phyloP scores from a whole-genome alignment of 2,797 vertebrate species.

The Liasis olivaceus region DNA sequence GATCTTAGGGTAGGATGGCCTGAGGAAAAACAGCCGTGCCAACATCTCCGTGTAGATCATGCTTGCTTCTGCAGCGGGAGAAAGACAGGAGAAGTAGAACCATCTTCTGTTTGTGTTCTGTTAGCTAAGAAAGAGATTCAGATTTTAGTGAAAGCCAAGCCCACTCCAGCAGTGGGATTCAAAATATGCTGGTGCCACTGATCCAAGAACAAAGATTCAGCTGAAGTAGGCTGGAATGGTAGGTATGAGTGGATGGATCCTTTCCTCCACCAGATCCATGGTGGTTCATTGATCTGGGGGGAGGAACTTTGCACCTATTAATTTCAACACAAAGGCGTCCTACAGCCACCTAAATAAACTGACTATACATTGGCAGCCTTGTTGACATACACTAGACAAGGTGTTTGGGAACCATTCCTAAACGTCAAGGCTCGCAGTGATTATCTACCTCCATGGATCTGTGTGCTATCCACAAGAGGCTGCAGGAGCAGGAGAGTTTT shows the following conservation, averaged over 20 bases:
- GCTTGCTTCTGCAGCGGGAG: slow-evolving; percentile 67
- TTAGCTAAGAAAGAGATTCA: not conserved
- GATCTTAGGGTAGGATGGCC: slow-evolving; percentile 65
- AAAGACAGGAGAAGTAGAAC: not conserved
- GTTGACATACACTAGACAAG: not conserved
- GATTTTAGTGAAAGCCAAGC: not conserved
- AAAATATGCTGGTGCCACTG: not conserved
- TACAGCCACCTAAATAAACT: not conserved
- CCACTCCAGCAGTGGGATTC: not conserved
- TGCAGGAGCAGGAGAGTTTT: slow-evolving; percentile 79
- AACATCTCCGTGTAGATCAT: slow-evolving; percentile 76
- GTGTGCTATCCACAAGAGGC: slow-evolving; percentile 72
- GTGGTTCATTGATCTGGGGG: not conserved
- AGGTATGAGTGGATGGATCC: not conserved
- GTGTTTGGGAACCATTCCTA: not conserved
- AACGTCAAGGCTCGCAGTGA: not conserved
- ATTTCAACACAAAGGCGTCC: not conserved
- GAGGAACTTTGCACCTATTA: not conserved
- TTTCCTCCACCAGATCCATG: not conserved
- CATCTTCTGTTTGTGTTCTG: not conserved
- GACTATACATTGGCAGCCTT: not conserved
- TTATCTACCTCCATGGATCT: slow-evolving; percentile 74
- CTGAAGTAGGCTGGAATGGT: not conserved
- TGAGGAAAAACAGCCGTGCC: slow-evolving; percentile 74
- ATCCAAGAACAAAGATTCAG: not conserved